These are phyloP conservation scores for Oligia fasciuncula DNA, from an alignment of 2,888 invertebrate species.

Conservation along the genomic window DNA sequence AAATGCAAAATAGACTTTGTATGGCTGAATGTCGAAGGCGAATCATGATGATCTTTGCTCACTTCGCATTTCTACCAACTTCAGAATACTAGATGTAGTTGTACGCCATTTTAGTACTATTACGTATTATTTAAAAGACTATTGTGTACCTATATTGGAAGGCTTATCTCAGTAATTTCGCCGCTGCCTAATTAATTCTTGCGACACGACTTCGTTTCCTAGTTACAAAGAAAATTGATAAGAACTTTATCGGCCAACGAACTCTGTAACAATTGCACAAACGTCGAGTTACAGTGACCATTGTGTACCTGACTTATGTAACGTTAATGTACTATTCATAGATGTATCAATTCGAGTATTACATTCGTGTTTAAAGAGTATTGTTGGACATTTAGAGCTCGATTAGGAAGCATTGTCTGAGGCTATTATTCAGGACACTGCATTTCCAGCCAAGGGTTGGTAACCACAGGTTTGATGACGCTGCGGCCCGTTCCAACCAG, in stretches of 20 bases:
- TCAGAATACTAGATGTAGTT: slow-evolving; percentile 14
- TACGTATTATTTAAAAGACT: slow-evolving; percentile 16
- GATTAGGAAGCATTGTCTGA: slow-evolving; percentile 24
- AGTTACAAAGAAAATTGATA: slow-evolving; percentile 84
- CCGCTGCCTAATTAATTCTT: slow-evolving; percentile 79
- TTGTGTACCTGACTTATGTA: slow-evolving; percentile 64
- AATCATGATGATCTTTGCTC: slow-evolving; percentile 61
- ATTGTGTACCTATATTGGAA: slow-evolving; percentile 23
- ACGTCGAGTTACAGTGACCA: slow-evolving; percentile 63
- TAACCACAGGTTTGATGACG: slow-evolving; percentile 6
- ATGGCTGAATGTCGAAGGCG: slow-evolving; percentile 55
- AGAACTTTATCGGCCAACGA: slow-evolving; percentile 85
- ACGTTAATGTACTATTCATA: slow-evolving; percentile 42
- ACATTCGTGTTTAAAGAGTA: slow-evolving; percentile 25
- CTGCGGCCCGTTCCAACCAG: not conserved
- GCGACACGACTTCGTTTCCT: slow-evolving; percentile 76
- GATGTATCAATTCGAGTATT: slow-evolving; percentile 36
- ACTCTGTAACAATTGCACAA: slow-evolving; percentile 79
- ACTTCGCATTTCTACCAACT: slow-evolving; percentile 42
- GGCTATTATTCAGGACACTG: slow-evolving; percentile 1
- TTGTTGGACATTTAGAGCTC: slow-evolving; percentile 15
- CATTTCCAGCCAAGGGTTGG: not conserved
- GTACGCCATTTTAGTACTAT: not conserved
- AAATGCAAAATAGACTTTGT: slow-evolving; percentile 66
- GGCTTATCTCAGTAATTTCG: slow-evolving; percentile 69